A percentile compares a stretch with the other conserved stretches of the same genome.
phyloP scores from a whole-genome alignment of 2,797 vertebrate genomes.

The Semotilus atromaculatus region DNA sequence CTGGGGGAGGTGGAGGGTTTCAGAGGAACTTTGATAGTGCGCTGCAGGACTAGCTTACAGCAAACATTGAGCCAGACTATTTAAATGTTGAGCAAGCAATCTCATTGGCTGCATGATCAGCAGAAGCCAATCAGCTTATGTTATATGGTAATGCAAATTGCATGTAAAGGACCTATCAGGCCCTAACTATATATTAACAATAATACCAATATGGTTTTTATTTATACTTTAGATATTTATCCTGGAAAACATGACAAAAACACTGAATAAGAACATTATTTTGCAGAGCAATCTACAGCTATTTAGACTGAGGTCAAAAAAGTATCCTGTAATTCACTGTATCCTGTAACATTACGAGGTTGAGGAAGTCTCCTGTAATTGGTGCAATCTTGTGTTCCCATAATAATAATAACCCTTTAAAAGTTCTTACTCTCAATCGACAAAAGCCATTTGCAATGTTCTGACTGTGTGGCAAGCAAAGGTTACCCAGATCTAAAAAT shows the following conservation, averaged over 20 bases:
- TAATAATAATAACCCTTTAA: neutral
- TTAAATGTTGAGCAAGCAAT: too few species aligned
- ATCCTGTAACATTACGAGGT: neutral
- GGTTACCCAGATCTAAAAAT: conserved; percentile 40
- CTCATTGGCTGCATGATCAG: too few species aligned
- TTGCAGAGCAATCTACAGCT: neutral
- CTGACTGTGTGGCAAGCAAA: neutral
- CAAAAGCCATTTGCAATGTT: conserved; percentile 36
- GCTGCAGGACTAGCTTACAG: too few species aligned
- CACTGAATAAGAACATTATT: neutral
- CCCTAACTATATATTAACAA: neutral
- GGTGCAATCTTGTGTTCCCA: neutral
- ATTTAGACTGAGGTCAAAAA: neutral
- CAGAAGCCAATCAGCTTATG: neutral
- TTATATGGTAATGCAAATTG: neutral
- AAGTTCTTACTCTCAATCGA: neutral
- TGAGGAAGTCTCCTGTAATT: neutral
- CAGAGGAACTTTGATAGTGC: too few species aligned
- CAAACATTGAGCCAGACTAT: too few species aligned
- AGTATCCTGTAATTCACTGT: too few species aligned
- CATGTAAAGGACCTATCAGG: neutral
- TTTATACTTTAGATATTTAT: neutral
- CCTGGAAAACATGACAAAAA: neutral
- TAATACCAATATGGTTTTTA: neutral
- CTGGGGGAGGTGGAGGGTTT: too few species aligned